Evolutionary conservation across 2,797 vertebrate species (phyloP).

Genomic region (Nothura maculosa): DNA sequence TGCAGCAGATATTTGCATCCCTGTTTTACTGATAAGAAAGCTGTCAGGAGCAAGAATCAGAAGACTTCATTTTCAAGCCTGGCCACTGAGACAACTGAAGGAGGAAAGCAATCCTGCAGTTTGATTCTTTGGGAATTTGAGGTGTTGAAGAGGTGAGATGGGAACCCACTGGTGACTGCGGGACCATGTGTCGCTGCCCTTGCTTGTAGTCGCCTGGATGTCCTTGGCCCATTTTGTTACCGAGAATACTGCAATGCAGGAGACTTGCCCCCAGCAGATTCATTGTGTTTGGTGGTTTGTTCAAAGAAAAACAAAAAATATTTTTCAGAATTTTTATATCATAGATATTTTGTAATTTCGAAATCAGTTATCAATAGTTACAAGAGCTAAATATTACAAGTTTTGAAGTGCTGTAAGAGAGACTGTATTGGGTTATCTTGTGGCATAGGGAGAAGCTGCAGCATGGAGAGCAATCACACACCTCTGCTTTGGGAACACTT

Average conservation of each 20-base stretch:
- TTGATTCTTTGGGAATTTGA: neutral
- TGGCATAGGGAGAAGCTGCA: neutral
- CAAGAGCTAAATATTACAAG: neutral
- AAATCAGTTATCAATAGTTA: neutral
- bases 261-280: neutral
- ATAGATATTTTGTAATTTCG: neutral
- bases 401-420: neutral
- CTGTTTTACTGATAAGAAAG: constrained; percentile 30
- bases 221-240: neutral
- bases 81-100: neutral
- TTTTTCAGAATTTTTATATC: neutral
- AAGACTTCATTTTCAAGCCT: neutral
- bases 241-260: rapidly evolving
- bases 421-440: neutral
- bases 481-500: neutral
- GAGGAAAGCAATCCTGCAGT: neutral
- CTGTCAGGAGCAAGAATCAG: constrained; percentile 12
- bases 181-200: neutral
- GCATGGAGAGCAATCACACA: neutral
- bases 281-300: neutral
- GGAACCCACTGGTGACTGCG: neutral
- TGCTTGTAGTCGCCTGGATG: rapidly evolving
- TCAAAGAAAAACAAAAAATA: neutral
- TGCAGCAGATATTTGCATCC: neutral
- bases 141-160: neutral